phyloP scores from a whole-genome alignment of 2,888 invertebrate species.

The Philhelius pedissequus region DNA sequence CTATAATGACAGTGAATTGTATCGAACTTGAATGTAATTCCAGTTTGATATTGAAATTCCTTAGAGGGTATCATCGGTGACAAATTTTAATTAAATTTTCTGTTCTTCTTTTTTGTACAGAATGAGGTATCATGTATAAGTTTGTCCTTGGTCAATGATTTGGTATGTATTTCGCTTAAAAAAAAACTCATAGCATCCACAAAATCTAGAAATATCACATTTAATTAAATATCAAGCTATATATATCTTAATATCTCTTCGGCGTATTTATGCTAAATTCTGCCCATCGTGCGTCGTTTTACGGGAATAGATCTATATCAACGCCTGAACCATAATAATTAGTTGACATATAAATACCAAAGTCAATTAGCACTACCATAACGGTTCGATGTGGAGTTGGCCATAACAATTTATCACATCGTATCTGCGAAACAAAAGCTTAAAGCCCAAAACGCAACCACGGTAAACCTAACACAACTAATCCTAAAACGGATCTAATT shows the following conservation, averaged over 20 bases:
- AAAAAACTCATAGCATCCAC: no score
- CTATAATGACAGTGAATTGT: no score
- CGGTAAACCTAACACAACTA: conserved; percentile 39
- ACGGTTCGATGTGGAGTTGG: conserved; percentile 15
- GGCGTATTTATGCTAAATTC: not conserved
- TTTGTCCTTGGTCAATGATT: no score
- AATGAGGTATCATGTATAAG: no score
- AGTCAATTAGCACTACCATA: conserved; percentile 57
- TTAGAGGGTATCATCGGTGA: no score
- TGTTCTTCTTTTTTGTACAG: no score
- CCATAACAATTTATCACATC: conserved; percentile 33
- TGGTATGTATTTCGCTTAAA: no score
- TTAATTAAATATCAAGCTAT: not conserved
- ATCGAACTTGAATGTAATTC: no score
- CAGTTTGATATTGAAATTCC: no score
- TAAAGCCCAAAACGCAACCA: conserved; percentile 35
- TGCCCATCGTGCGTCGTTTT: not conserved
- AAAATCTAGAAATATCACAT: no score
- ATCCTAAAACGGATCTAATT: conserved; percentile 61
- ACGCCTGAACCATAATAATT: conserved; percentile 40
- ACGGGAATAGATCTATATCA: conserved; percentile 4
- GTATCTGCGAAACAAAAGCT: not conserved
- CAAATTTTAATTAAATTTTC: no score
- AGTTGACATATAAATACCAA: conserved; percentile 48
- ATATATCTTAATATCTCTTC: not conserved